Percentiles rank a stretch among this genome's conserved stretches.
Evolutionary conservation across 1,140 invertebrate genomes (phyloP).

Genomic region (Portunus trituberculatus): DNA sequence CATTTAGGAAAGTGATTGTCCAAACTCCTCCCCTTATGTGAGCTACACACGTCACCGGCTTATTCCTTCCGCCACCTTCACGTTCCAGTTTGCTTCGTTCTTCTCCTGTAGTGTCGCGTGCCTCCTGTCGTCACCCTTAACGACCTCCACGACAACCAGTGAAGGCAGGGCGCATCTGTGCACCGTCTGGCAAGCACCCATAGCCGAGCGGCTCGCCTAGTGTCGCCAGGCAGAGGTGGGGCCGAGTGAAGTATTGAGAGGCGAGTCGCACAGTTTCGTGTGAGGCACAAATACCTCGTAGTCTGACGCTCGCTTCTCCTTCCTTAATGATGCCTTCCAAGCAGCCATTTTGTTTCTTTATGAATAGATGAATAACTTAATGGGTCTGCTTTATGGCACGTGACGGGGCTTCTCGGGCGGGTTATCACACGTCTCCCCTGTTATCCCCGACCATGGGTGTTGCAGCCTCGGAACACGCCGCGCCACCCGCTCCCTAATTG

Average conservation of each 20-base stretch:
- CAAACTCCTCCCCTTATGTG: slow-evolving; percentile 67
- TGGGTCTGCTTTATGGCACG: slow-evolving; percentile 67
- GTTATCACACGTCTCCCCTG: slow-evolving; percentile 49
- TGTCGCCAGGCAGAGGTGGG: not conserved
- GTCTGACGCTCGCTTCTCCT: slow-evolving; percentile 27
- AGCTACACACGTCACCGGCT: not conserved
- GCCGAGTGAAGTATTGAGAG: not conserved
- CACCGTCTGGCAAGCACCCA: not conserved
- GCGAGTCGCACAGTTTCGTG: not conserved
- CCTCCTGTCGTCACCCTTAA: not conserved
- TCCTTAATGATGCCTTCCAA: slow-evolving; percentile 73
- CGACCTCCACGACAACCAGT: not conserved
- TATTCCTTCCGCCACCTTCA: not conserved
- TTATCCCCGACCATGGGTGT: not conserved
- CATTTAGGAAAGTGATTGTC: slow-evolving; percentile 74
- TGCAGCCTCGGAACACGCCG: not conserved
- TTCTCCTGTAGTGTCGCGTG: not conserved
- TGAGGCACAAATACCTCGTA: not conserved
- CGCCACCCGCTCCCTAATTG: slow-evolving; percentile 6
- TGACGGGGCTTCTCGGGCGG: slow-evolving; percentile 36
- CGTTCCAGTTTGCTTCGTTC: slow-evolving; percentile 39
- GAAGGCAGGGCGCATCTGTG: not conserved
- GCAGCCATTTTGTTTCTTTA: slow-evolving; percentile 73
- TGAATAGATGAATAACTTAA: slow-evolving; percentile 71
- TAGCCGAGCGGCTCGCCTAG: not conserved